Evolutionary conservation across 1,140 invertebrate genomes (phyloP).

Genomic region (Trachelipus rathkii): DNA sequence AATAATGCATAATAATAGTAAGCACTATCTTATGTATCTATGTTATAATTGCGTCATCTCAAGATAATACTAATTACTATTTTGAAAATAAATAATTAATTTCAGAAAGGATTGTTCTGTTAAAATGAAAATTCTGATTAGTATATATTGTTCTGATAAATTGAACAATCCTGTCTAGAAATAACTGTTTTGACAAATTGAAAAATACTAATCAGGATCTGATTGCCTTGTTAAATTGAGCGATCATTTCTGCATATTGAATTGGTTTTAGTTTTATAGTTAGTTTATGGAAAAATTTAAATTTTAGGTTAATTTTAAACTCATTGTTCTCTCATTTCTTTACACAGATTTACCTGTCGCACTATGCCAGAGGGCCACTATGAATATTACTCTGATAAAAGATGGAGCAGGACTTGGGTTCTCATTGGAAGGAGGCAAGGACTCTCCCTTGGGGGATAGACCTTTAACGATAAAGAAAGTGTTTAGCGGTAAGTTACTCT

Average conservation of each 20-base stretch:
- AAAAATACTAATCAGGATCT: no score
- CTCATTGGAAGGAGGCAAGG: constrained; percentile 84
- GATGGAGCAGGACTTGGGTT: constrained; percentile 86
- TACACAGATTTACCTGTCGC: constrained; percentile 39
- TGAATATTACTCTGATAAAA: constrained; percentile 66
- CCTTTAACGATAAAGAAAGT: constrained; percentile 84
- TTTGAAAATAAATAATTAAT: not conserved
- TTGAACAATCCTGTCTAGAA: no score
- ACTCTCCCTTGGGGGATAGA: constrained; percentile 78
- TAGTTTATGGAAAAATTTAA: no score
- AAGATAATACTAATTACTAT: not conserved
- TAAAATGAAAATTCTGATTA: not conserved
- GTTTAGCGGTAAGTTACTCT: constrained; percentile 69
- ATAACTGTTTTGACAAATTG: no score
- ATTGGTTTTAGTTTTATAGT: no score
- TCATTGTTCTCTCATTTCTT: not conserved
- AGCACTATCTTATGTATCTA: no score
- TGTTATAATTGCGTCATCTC: no score
- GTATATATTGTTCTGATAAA: not conserved
- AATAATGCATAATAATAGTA: no score
- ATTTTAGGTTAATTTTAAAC: no score
- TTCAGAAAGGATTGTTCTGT: not conserved
- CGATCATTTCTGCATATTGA: no score
- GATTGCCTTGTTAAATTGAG: no score
- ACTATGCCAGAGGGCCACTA: constrained; percentile 44